Evolutionary conservation across 2,888 invertebrate genomes (phyloP).

Genomic region (Drosophila kuntzei): DNA sequence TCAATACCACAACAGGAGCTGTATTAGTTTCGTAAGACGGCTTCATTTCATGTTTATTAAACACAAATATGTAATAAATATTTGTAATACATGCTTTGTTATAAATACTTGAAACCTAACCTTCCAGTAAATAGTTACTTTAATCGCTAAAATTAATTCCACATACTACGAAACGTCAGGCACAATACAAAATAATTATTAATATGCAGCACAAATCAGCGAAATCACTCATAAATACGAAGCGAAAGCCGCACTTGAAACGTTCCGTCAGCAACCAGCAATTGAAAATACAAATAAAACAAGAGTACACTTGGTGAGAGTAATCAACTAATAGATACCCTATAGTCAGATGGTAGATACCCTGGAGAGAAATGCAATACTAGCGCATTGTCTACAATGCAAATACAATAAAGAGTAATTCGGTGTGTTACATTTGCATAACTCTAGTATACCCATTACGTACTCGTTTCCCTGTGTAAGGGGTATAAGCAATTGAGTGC

Average conservation of each 20-base stretch:
- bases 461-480: neutral
- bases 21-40: neutral
- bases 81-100: neutral
- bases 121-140: neutral
- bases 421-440: neutral
- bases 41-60: neutral
- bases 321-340: neutral
- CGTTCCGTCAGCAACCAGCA: slow-evolving; percentile 48
- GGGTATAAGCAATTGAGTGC: slow-evolving; percentile 15
- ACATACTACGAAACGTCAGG: slow-evolving; percentile 3
- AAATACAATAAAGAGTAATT: neutral
- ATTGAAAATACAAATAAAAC: slow-evolving; percentile 33
- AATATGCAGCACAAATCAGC: slow-evolving; percentile 41
- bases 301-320: neutral
- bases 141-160: slow-evolving; percentile 22
- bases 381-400: neutral
- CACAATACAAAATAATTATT: slow-evolving; percentile 32
- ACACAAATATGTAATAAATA: neutral
- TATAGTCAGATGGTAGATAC: neutral
- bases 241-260: slow-evolving; percentile 49
- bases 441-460: neutral
- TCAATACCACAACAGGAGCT: neutral
- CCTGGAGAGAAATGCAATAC: too few relatives aligned
- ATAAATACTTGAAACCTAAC: neutral
- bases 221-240: slow-evolving; percentile 31